Conservation (phyloP, 2,797 vertebrate genomes). For the Petrocephalus schoutedeni region DNA sequence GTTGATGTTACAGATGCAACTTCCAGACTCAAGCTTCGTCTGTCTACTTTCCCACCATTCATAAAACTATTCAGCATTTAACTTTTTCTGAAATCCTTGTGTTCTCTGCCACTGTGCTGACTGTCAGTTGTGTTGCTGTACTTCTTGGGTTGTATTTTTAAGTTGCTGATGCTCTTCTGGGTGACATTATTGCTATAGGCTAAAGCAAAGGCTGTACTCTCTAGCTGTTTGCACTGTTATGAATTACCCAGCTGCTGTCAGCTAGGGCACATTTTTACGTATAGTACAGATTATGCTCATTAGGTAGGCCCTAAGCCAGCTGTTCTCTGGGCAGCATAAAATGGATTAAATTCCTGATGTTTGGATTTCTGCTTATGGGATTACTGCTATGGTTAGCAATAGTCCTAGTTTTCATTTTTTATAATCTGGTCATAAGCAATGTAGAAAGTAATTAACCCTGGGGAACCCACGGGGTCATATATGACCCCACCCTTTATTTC, state of each 20-base stretch:
- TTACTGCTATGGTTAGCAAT: conserved; percentile 84
- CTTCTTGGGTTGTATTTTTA: neutral
- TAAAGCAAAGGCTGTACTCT: neutral
- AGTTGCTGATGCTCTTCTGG: neutral
- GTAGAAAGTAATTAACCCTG: conserved; percentile 30
- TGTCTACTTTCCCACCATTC: neutral
- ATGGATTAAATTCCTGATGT: conserved; percentile 89
- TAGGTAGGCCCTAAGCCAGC: conserved; percentile 50
- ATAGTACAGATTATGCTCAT: conserved; percentile 54
- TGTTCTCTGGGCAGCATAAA: conserved; percentile 65
- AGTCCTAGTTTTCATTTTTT: conserved; percentile 63
- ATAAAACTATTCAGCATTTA: neutral
- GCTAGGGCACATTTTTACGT: neutral
- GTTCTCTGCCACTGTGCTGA: neutral
- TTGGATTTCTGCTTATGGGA: conserved; percentile 82
- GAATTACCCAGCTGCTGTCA: conserved; percentile 6
- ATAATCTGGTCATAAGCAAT: conserved; percentile 60
- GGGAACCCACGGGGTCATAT: too few species aligned
- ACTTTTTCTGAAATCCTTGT: neutral
- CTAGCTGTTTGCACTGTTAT: neutral
- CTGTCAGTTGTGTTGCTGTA: neutral
- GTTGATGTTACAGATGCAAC: neutral
- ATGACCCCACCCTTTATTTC: too few species aligned
- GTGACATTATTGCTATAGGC: neutral
- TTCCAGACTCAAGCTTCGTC: neutral